Evolutionary conservation across 2,113 vertebrate species (phyloP), one percentile per base, ranked within the genome.

Genomic region (Psammodynastes pulverulentus): DNA sequence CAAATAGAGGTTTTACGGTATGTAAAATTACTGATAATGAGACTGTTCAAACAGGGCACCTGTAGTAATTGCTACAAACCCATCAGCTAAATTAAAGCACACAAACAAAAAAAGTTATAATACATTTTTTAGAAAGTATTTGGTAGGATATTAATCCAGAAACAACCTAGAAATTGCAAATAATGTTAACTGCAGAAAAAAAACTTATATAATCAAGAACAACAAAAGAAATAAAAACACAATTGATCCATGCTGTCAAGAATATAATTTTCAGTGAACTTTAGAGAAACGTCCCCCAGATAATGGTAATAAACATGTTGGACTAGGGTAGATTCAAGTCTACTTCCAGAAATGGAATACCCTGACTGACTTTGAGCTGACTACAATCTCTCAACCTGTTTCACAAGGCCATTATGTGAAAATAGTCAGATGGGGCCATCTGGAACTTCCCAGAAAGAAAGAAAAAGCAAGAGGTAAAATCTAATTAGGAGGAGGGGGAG

Each of bases 1-100:
- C n/a, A n/a, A n/a, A n/a, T n/a, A n/a, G n/a, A n/a, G n/a, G n/a
- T n/a, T n/a, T n/a, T n/a, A n/a, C n/a, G n/a, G n/a, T n/a, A n/a
- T 72, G 5, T 72, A 34, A 72, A 72, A 72, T 15, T 72, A 34
- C 15, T 34, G n/a, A 72, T 72, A 72, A 34, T 72, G 67, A 34
- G 29, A 34, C n/a, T 13, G 1, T 34, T 67, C 58, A 62, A 67
- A 67, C 12, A 29, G 62, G 62, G 12, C 62, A 67, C 62, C 62
- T 17, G 5, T 88, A 85, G 46, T 88, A 87, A 6, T 0, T 89
- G 91, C 88, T 84, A 91, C 91, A 0, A 17, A 67, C 89, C 46
- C 91, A 23, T 67, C 94, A 95, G 87, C 3, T 95, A 89, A 89
- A 87, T 23, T 92, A 39, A 39, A 72, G 45, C 43, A 52, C 56